Base-by-base conservation (phyloP, 2,888 invertebrate genomes). In the Idaea straminata region DNA sequence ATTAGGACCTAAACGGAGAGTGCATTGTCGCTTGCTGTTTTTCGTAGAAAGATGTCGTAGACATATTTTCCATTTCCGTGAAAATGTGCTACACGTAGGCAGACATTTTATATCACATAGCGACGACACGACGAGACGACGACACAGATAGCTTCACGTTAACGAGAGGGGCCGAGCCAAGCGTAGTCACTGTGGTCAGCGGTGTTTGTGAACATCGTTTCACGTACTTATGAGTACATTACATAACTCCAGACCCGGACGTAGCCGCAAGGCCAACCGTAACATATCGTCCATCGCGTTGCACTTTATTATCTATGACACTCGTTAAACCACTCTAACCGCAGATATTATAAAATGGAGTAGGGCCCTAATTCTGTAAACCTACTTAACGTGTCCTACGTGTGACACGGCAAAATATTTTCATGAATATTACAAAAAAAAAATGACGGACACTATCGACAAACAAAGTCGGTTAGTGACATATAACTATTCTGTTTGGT, bases 211-310 rank as follows among this genome's bases (percentile, higher is more conserved):
- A 72, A 74, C 71, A 72, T 77, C 76, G 77, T 75, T 82, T 81
- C 79, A 80, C 78, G 76, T 72, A 25, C 25, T 25, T 25, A 25
- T 25, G 25, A 25, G 25, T 25, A 74, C 72, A 75, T 88, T 87
- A 84, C 81, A 85, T 89, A 89, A 89, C 81, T 82, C 64, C 73
- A 80, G 77, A 90, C 89, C 91, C 90, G 91, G 90, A 91, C 88
- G 80, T 85, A 73, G 74, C 75, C 74, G 70, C 89, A 88, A 89
- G 88, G 89, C 85, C 87, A 84, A 71, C 75, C 71, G 72, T 64
- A 47, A 76, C 84, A 83, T 77, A 75, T 71, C 69, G 72, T 72
- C 72, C 75, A 78, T 74, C 74, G 78, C 81, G 69, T 67, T 82
- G 78, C 80, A 85, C 70, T 75, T 64, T 64, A 35, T 16, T 64